Conservation (phyloP, 2,113 vertebrate species). For the Serinus canaria region DNA sequence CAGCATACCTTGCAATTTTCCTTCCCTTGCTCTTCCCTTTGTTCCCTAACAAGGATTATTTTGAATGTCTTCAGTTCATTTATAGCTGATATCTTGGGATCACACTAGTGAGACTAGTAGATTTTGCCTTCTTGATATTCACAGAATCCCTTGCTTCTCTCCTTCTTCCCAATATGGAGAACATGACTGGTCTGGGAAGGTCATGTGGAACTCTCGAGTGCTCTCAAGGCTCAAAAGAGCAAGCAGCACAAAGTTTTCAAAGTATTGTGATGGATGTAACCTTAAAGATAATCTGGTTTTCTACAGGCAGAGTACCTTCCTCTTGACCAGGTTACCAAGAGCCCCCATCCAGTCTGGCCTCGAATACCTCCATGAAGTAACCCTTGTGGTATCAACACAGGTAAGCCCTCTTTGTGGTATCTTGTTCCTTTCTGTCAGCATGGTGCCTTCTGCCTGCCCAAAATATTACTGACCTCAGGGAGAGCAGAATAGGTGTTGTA, state of each 20-base stretch:
- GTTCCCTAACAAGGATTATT: background rate
- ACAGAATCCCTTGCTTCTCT: background rate
- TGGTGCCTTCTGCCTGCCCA: background rate
- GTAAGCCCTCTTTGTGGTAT: background rate
- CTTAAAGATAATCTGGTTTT: background rate
- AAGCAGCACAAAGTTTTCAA: background rate
- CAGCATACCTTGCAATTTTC: background rate
- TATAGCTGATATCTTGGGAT: slow-evolving; percentile 31
- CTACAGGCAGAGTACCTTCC: background rate
- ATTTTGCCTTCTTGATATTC: background rate
- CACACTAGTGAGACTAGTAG: background rate
- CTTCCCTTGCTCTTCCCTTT: background rate
- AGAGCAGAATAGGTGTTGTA: background rate
- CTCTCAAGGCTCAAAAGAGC: background rate
- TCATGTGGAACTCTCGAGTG: background rate
- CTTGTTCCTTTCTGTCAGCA: background rate
- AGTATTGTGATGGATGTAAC: background rate
- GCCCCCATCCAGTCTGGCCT: background rate
- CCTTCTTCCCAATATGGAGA: background rate
- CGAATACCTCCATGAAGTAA: background rate
- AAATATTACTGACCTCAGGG: background rate
- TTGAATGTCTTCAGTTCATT: slow-evolving; percentile 37
- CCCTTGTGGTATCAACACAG: background rate
- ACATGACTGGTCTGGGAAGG: background rate
- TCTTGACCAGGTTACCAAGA: background rate